Conservation (phyloP, 2,888 invertebrate species). For the Oscheius sp. region DNA sequence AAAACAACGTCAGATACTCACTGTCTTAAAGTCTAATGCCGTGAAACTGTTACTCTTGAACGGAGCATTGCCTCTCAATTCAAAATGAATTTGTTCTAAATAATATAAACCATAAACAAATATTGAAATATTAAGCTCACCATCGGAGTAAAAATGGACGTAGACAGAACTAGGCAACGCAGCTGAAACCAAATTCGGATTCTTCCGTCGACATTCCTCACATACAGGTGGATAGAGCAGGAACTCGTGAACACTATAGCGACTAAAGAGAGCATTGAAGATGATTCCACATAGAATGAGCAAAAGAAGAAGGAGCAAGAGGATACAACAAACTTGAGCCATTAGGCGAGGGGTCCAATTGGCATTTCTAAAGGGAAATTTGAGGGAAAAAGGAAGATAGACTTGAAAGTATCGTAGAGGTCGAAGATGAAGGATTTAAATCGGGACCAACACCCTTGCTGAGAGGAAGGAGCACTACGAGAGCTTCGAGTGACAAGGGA, state of each 20-base stretch:
- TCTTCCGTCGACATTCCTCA: conserved; percentile 66
- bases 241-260: conserved; percentile 52
- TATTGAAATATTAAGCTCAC: conserved; percentile 10
- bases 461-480: conserved; percentile 19
- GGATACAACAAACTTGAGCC: conserved; percentile 54
- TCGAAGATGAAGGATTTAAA: conserved; percentile 35
- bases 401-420: conserved; percentile 25
- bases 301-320: conserved; percentile 62
- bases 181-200: conserved; percentile 55
- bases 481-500: conserved; percentile 49
- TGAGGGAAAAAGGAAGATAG: background rate
- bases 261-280: conserved; percentile 60
- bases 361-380: conserved; percentile 48
- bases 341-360: conserved; percentile 57
- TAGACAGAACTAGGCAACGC: conserved; percentile 56
- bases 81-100: conserved; percentile 61
- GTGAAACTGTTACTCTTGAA: conserved; percentile 70
- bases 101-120: too few relatives aligned
- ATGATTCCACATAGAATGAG: conserved; percentile 61
- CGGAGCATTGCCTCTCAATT: conserved; percentile 65
- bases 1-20: conserved; percentile 31
- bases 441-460: conserved; percentile 40
- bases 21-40: conserved; percentile 66
- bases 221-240: conserved; percentile 67
- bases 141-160: conserved; percentile 50